Base-by-base conservation (phyloP, 2,113 vertebrate species). In the Sander lucioperca region DNA sequence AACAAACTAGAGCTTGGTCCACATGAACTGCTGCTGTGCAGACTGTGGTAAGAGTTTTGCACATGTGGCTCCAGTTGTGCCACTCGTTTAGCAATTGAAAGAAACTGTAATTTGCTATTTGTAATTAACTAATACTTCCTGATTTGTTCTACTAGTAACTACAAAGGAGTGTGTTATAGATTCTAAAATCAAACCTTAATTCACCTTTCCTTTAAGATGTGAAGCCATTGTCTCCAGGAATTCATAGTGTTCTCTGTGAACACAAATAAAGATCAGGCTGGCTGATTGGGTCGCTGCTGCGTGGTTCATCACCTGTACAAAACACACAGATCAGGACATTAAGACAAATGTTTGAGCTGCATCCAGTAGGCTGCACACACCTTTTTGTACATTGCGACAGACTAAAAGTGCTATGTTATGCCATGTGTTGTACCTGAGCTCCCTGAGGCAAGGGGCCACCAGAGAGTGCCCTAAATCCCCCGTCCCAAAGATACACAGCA, bases 201-300 rank as follows among this genome's bases (percentile, higher is more conserved):
- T 76, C 6, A 97, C 94, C 93, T 98, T 98, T 63, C 95, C 97
- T 2, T 1, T 67, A n/a, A 98, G 95, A 25, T 84, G 63, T 21
- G 95, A 92, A 10, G 78, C 88, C 69, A 97, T 70, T 2, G 90
- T 67, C 18, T 66, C 75, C 39, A 98, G 94, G 75, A 97, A 97
- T 61, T 86, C 78, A 43, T 98, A 99, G 75, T 98, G 95, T 16
- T 96, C 94, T 87, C 98, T 96, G 69, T 97, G 97, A 72, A 98
- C 77, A 23, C 97, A 96, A 62, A 98, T 5, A 12, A 98, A 94
- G 75, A 98, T 92, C 74, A 98, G 33, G 13, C 89, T 59, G 21
- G 96, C 95, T 62, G 83, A 95, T 56, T 91, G 84, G 0, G 96
- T 96, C 0, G 97, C 97, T 64, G 95, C 96, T 15, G 84, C 39